Evolutionary conservation across 2,797 vertebrate genomes (phyloP).

Genomic region (Argyrosomus regius): DNA sequence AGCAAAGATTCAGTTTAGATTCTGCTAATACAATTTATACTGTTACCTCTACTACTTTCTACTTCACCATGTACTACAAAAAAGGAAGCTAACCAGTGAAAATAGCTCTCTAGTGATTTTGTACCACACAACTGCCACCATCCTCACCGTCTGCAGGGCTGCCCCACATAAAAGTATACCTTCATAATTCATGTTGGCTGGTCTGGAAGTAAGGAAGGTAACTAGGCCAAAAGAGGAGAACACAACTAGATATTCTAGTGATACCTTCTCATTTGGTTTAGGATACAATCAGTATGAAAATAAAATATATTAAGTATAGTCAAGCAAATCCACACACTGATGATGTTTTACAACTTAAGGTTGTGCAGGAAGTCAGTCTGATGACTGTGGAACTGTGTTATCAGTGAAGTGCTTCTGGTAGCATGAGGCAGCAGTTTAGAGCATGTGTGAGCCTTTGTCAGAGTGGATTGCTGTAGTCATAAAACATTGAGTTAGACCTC

Average conservation of each 20-base stretch:
- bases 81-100: not conserved
- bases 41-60: not conserved
- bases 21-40: not conserved
- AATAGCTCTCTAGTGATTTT: not conserved
- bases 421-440: constrained; percentile 44
- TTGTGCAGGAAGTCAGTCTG: not conserved
- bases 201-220: constrained; percentile 5
- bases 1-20: not conserved
- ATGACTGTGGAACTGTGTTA: constrained; percentile 6
- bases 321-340: not conserved
- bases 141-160: constrained; percentile 9
- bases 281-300: not conserved
- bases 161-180: constrained; percentile 57
- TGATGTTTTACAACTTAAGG: not conserved
- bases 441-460: constrained; percentile 14
- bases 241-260: not conserved
- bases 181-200: constrained; percentile 74
- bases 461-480: constrained; percentile 26
- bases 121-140: not conserved
- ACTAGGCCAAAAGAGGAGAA: constrained; percentile 7
- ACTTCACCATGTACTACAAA: not conserved
- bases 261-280: not conserved
- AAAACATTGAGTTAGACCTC: constrained; percentile 58
- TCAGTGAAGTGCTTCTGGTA: not conserved
- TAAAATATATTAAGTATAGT: not conserved